A percentile compares a stretch with the other conserved stretches of the same genome.
Conservation (phyloP, 2,797 vertebrate genomes). For the Centroberyx gerrardi region DNA sequence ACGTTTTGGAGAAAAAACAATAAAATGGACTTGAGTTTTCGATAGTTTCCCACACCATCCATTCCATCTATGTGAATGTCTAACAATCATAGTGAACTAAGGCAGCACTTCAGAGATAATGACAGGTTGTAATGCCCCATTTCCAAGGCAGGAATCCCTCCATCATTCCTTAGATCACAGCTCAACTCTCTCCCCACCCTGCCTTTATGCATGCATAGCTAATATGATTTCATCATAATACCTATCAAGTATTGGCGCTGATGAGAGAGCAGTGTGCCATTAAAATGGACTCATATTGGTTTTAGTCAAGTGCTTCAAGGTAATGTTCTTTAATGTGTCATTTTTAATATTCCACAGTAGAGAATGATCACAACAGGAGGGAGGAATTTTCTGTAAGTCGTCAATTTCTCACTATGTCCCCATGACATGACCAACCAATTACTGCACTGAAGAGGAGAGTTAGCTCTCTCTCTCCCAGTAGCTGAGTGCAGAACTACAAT, state of each 20-base stretch:
- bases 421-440: conserved; percentile 76
- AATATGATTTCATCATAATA: conserved; percentile 74
- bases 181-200: conserved; percentile 23
- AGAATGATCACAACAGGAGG: conserved; percentile 76
- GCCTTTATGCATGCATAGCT: conserved; percentile 64
- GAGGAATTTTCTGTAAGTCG: conserved; percentile 69
- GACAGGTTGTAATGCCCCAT: conserved; percentile 42
- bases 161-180: conserved; percentile 26
- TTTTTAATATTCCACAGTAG: conserved; percentile 74
- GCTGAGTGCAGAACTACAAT: conserved; percentile 32
- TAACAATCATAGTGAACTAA: conserved; percentile 25
- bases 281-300: conserved; percentile 77
- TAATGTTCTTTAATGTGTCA: conserved; percentile 79
- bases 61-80: conserved; percentile 35
- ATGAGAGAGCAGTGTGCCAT: conserved; percentile 67
- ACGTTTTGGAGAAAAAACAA: conserved; percentile 46
- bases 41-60: conserved; percentile 40
- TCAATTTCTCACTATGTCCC: conserved; percentile 76
- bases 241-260: conserved; percentile 71
- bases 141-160: conserved; percentile 49
- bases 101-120: conserved; percentile 32
- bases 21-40: conserved; percentile 43
- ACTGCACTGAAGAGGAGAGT: conserved; percentile 62
- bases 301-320: conserved; percentile 74
- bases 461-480: conserved; percentile 39